A percentile compares a stretch with the other conserved stretches of the same genome.
These are phyloP conservation scores for Cyaniris semiargus DNA, from an alignment of 2,888 invertebrate genomes.

Conservation along the genomic window DNA sequence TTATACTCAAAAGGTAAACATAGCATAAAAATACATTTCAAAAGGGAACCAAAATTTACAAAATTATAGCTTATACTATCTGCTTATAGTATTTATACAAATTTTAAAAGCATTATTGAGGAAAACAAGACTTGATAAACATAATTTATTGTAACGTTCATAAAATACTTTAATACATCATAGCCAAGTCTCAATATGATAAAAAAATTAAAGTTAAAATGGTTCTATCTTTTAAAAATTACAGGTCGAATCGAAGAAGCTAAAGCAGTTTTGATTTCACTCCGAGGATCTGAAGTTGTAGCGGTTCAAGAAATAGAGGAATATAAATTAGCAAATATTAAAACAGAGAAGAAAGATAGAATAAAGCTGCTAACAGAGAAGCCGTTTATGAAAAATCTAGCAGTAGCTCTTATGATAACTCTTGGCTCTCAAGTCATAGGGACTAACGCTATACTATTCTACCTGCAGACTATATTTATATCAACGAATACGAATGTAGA, in stretches of 20 bases:
- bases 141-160: too few relatives aligned
- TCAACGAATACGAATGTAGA: conserved; percentile 33
- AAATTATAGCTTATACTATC: too few relatives aligned
- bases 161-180: neutral
- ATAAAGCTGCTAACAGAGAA: neutral
- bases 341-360: neutral
- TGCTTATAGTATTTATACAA: too few relatives aligned
- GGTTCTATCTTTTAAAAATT: neutral
- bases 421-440: conserved; percentile 5
- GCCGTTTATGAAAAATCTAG: conserved; percentile 18
- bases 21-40: neutral
- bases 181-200: too few relatives aligned
- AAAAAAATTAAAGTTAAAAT: neutral
- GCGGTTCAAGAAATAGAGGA: conserved; percentile 25
- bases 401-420: conserved; percentile 18
- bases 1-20: conserved; percentile 23
- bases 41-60: too few relatives aligned
- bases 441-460: conserved; percentile 25
- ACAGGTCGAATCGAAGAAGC: conserved; percentile 19
- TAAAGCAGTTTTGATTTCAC: neutral
- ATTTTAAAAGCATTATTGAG: too few relatives aligned
- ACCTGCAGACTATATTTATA: conserved; percentile 31
- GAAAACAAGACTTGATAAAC: too few relatives aligned
- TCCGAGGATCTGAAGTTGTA: neutral
- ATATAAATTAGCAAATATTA: neutral